Conservation (phyloP, 64 coral and sea anemone species). For the Montipora efflorescens region DNA sequence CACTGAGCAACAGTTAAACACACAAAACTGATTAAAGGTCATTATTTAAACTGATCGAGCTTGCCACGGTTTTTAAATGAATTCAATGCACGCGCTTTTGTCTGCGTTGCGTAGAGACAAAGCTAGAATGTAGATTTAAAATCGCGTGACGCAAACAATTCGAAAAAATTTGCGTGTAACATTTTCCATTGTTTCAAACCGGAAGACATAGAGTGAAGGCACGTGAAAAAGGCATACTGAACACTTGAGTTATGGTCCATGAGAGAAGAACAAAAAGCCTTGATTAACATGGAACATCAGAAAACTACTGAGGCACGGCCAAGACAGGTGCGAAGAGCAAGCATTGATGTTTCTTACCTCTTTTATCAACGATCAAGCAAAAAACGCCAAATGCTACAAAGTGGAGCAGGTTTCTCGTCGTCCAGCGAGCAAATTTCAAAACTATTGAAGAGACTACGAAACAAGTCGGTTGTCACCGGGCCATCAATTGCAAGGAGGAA, state of each 20-base stretch:
- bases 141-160: slow-evolving; percentile 18
- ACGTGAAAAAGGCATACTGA: not conserved
- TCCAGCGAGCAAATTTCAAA: not conserved
- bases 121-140: not conserved
- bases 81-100: not conserved
- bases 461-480: not conserved
- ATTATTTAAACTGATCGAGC: not conserved
- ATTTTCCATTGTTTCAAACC: not conserved
- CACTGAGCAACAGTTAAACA: too few relatives aligned
- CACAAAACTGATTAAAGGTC: too few relatives aligned
- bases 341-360: not conserved
- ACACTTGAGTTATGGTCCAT: not conserved
- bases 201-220: not conserved
- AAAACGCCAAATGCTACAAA: not conserved
- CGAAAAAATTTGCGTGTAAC: not conserved
- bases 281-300: slow-evolving; percentile 7
- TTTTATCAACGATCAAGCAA: not conserved
- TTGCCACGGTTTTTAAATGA: too few relatives aligned
- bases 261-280: not conserved
- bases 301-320: not conserved
- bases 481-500: not conserved
- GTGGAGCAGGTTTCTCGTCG: not conserved
- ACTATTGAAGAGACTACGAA: not conserved
- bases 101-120: slow-evolving; percentile 32
- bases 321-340: not conserved